Base-by-base conservation (phyloP, 2,888 invertebrate species). In the Eupithecia pulchellata region DNA sequence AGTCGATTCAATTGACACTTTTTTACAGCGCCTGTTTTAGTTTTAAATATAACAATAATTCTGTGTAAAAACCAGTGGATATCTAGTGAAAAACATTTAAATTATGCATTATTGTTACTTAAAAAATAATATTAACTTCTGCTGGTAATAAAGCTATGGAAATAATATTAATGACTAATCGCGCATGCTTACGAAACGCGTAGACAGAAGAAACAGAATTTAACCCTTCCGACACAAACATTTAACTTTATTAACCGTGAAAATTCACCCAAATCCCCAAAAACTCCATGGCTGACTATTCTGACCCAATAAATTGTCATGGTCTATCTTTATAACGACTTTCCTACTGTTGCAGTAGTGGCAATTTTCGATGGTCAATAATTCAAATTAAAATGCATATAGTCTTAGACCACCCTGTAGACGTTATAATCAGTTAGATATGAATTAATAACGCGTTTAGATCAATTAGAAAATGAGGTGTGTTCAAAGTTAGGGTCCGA, bases 361-460 rank as follows among this genome's bases (percentile, higher is more conserved):
- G 82, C 83, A 68, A 89, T 90, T 90, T 86, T 85, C 68, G 81
- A 89, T 82, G 88, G 82, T 81, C 79, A 85, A 87, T 89, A 86
- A 83, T 79, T 83, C 78, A 79, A 81, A 81, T 80, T 81, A 72
- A 78, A 79, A 78, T 76, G 71, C 75, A 75, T 77, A 76, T 77
- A 80, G 80, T n/a, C 36, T 64, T 74, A 77, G 91, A 90, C 92
- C 92, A 91, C 92, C 92, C 86, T 79, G 87, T 79, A 73, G 73
- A 34, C 36, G 32, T 34, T 34, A 74, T 79, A 79, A 79, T 78
- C 80, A 77, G 81, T 82, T 82, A 81, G 79, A 86, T 89, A 88
- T 82, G 86, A 88, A 89, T 90, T 88, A 89, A 90, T 89, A 87
- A 86, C 78, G 82, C 88, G 87, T 89, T 88, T 83, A 78, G 77